These are phyloP conservation scores for Patella depressa DNA, from an alignment of 2,888 invertebrate genomes.

Conservation along the genomic window DNA sequence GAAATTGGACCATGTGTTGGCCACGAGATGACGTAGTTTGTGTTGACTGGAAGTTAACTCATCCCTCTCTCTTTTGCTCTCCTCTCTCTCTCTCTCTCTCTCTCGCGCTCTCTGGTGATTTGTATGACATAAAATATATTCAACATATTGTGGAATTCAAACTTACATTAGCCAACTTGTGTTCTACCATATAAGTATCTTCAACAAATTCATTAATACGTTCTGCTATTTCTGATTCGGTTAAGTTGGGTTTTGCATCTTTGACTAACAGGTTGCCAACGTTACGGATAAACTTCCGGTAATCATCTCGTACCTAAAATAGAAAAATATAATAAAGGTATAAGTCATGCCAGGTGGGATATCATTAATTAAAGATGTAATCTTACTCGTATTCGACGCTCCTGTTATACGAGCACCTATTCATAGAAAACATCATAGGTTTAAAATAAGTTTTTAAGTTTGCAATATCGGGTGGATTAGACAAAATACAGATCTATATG, in stretches of 20 bases:
- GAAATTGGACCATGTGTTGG: too few relatives aligned
- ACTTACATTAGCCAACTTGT: slow-evolving; percentile 56
- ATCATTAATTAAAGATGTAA: too few relatives aligned
- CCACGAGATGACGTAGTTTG: too few relatives aligned
- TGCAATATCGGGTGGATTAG: too few relatives aligned
- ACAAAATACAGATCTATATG: too few relatives aligned
- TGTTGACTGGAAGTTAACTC: neutral
- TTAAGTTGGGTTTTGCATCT: slow-evolving; percentile 56
- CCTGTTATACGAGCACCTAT: too few relatives aligned
- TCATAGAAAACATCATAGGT: too few relatives aligned
- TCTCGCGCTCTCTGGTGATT: neutral
- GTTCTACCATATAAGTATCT: slow-evolving; percentile 60
- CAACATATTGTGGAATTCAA: neutral
- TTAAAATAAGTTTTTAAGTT: too few relatives aligned
- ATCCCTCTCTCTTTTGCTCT: neutral
- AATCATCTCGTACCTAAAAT: slow-evolving; percentile 50
- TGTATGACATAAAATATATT: too few relatives aligned
- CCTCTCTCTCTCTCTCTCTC: neutral
- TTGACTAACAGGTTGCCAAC: slow-evolving; percentile 53
- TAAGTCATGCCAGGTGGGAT: too few relatives aligned
- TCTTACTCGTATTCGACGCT: too few relatives aligned
- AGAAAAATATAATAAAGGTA: neutral
- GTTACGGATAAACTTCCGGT: slow-evolving; percentile 60
- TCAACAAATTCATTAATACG: slow-evolving; percentile 56
- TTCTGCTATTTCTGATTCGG: slow-evolving; percentile 34